Base-by-base conservation (phyloP, 2,888 invertebrate species). In the Troilus luridus region DNA sequence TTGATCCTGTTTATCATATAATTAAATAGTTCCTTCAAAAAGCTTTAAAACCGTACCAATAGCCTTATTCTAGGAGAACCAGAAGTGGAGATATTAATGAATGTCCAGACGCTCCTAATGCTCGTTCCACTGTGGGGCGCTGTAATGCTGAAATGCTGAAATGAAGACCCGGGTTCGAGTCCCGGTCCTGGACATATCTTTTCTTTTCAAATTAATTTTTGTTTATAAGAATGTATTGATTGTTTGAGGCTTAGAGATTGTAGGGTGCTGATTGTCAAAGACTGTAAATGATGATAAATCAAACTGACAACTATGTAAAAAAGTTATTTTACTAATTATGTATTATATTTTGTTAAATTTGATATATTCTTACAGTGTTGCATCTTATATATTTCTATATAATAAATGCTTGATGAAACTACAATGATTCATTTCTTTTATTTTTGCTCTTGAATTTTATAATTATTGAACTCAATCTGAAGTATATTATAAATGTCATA, bases 291-390 rank as follows among this genome's bases (percentile, higher is more conserved):
- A 27, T 17, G 27, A 41, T 41, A 24, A 77, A 77, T 77, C 72
- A 77, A 77, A 77, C 41, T 27, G 27, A 41, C 17, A 77, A 72
- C 11, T 17, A 77, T 77, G 27, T 77, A 41, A 72, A 77, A 41
- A 77, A 17, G 17, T 77, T 77, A 77, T 77, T 77, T 77, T 77
- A 77, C 72, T 77, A 77, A 77, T 77, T 77, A 77, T 77, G 72
- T 77, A 41, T 77, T 77, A 77, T 85, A 85, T 85, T 85, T 85
- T 85, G 85, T 85, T 85, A 85, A 85, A 85, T 58, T 85, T 85
- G 56, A 85, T 85, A 85, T 85, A 85, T 85, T 56, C 56, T 85
- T 56, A 85, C 85, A 85, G 85, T 85, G 85, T 85, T 85, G 72
- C 72, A 77, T 77, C 41, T 77, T 77, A 77, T 77, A 85, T 85